A percentile compares a stretch with the other conserved stretches of the same genome.
Conservation (phyloP, 1,140 invertebrate species). For the Adoxophyes honmai region DNA sequence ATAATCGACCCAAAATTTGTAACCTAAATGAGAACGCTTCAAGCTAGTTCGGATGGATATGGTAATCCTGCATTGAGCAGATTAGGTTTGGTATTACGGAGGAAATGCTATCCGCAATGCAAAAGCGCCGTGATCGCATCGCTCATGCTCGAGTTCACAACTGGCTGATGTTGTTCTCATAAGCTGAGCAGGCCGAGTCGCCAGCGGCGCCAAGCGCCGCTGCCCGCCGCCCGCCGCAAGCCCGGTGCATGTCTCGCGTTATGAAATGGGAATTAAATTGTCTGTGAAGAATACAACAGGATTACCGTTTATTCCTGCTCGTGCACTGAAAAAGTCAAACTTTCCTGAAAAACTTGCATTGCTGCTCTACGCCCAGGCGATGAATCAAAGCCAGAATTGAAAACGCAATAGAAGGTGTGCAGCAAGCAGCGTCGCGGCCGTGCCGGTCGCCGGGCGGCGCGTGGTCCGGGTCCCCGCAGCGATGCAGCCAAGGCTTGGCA, state of each 20-base stretch:
- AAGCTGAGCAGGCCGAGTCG: not conserved
- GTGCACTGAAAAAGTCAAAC: not conserved
- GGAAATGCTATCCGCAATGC: constrained; percentile 13
- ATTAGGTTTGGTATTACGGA: constrained; percentile 7
- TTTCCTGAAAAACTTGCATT: not conserved
- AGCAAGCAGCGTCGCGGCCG: not conserved
- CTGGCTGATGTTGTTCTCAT: constrained; percentile 20
- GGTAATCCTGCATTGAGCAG: constrained; percentile 9
- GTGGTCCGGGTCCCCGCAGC: constrained; percentile 22
- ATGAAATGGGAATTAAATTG: constrained; percentile 58
- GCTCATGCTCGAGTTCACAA: constrained; percentile 26
- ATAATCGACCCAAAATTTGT: constrained; percentile 5
- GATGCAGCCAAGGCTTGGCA: constrained; percentile 25
- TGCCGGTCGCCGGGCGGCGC: not conserved
- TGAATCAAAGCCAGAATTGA: not conserved
- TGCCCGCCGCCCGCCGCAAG: constrained; percentile 17
- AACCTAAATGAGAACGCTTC: constrained; percentile 4
- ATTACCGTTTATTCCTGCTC: constrained; percentile 28
- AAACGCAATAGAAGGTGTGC: not conserved
- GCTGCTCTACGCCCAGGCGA: not conserved
- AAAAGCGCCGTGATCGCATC: constrained; percentile 24
- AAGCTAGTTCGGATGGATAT: not conserved
- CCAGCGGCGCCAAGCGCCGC: constrained; percentile 15
- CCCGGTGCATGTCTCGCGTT: constrained; percentile 27
- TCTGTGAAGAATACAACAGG: constrained; percentile 45